Percentiles rank a stretch among this genome's conserved stretches.
phyloP scores from a whole-genome alignment of 2,113 vertebrate genomes.

The Rhegmatorhina hoffmannsi region DNA sequence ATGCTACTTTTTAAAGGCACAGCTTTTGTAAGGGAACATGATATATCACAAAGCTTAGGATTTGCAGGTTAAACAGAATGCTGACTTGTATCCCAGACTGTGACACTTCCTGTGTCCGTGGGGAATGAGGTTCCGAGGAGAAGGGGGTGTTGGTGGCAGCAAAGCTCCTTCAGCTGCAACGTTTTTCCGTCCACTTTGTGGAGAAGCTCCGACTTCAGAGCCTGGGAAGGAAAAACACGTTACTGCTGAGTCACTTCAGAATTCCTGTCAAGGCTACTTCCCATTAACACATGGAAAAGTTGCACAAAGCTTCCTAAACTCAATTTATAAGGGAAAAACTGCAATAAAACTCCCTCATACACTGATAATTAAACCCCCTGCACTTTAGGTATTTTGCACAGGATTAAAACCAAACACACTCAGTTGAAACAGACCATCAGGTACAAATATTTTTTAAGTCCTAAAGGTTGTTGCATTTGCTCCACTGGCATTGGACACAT shows the following conservation, averaged over 20 bases:
- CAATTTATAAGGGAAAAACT: background rate
- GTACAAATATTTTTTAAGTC: background rate
- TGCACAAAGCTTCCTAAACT: background rate
- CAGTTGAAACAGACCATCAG: background rate
- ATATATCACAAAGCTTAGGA: background rate
- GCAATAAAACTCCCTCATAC: background rate
- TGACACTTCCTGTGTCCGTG: constrained; percentile 97
- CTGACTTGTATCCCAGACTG: constrained; percentile 98
- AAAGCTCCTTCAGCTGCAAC: constrained; percentile 81
- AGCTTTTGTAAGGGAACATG: background rate
- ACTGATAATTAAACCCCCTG: background rate
- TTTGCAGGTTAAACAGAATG: background rate
- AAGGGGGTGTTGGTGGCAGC: constrained; percentile 90
- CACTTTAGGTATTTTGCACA: background rate
- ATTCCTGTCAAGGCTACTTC: background rate
- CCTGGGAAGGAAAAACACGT: constrained; percentile 67
- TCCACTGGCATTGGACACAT: background rate
- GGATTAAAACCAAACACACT: background rate
- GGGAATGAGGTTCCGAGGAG: constrained; percentile 90
- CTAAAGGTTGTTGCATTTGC: background rate
- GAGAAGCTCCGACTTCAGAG: constrained; percentile 88
- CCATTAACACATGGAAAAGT: background rate
- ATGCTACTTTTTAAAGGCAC: background rate
- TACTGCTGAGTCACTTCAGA: background rate
- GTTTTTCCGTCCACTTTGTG: constrained; percentile 86